A percentile compares a stretch with the other conserved stretches of the same genome.
These are phyloP conservation scores for Ctenosaura bakeri DNA, from an alignment of 2,797 vertebrate genomes.

Conservation along the genomic window DNA sequence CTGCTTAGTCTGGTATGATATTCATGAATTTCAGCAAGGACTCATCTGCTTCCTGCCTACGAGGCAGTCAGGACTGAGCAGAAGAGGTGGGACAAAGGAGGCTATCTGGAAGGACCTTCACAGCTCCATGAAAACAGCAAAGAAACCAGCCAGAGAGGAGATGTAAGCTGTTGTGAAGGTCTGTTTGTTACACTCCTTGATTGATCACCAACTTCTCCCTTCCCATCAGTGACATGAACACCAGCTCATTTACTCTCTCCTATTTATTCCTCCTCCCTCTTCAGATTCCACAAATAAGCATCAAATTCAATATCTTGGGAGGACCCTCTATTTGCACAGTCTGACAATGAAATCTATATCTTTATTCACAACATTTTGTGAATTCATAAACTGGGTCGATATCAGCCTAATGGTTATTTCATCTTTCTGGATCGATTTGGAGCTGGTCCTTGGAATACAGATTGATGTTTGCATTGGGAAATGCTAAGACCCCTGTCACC, in stretches of 20 bases:
- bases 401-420: constrained; percentile 62
- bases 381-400: constrained; percentile 67
- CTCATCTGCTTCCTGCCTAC: constrained; percentile 18
- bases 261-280: constrained; percentile 62
- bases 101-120: neutral
- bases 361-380: constrained; percentile 66
- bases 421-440: constrained; percentile 52
- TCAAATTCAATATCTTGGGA: constrained; percentile 58
- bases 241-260: constrained; percentile 14
- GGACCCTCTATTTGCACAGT: constrained; percentile 53
- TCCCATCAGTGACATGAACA: constrained; percentile 50
- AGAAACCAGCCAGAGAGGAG: constrained; percentile 42
- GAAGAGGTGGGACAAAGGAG: neutral
- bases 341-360: constrained; percentile 70
- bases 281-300: constrained; percentile 45
- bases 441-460: constrained; percentile 57
- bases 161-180: constrained; percentile 58
- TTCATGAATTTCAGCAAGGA: neutral
- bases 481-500: constrained; percentile 34
- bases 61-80: constrained; percentile 9
- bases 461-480: constrained; percentile 41
- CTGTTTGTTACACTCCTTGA: constrained; percentile 58
- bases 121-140: neutral
- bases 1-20: constrained; percentile 4
- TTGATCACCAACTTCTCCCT: constrained; percentile 47